Conservation (phyloP, 2,113 vertebrate species). For the Tringa solitaria region DNA sequence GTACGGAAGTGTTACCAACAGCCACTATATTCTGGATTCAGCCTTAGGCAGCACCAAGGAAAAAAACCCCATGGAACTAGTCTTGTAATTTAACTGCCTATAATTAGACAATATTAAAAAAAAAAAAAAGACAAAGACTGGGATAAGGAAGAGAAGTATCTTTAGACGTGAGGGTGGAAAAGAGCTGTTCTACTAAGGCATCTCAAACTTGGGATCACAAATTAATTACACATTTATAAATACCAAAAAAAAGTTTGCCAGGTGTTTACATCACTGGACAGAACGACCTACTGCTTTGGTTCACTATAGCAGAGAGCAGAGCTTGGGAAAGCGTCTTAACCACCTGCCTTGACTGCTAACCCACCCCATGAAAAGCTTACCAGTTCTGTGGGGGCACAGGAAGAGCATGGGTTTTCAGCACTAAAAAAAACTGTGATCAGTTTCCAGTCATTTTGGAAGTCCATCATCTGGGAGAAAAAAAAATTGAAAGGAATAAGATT, state of each 20-base stretch:
- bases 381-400: constrained; percentile 54
- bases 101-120: neutral
- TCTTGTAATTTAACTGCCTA: neutral
- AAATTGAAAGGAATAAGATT: neutral
- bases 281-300: neutral
- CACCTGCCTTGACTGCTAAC: neutral
- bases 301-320: neutral
- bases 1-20: neutral
- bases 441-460: constrained; percentile 92
- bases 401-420: constrained; percentile 78
- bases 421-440: constrained; percentile 90
- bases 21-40: neutral
- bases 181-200: neutral
- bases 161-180: neutral
- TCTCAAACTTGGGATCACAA: neutral
- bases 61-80: neutral
- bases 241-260: neutral
- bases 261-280: neutral
- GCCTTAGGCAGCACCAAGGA: neutral
- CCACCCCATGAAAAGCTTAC: constrained; percentile 1
- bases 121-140: neutral
- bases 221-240: neutral
- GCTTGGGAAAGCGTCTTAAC: neutral
- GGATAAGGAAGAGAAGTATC: neutral
- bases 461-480: constrained; percentile 70